These are phyloP conservation scores for Scomber scombrus DNA, from an alignment of 2,113 vertebrate genomes.

Conservation along the genomic window DNA sequence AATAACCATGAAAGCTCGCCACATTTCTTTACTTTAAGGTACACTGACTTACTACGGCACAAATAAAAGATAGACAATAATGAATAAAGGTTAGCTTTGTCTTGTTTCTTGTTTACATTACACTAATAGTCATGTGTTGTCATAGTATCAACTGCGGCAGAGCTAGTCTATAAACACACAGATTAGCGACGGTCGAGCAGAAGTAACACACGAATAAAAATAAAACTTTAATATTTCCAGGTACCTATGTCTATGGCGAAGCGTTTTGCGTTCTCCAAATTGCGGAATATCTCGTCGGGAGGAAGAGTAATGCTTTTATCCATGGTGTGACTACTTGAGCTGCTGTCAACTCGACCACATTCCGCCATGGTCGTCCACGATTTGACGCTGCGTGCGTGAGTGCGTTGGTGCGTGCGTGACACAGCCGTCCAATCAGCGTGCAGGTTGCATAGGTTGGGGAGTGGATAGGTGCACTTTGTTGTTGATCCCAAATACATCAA, in stretches of 20 bases:
- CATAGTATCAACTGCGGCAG: slow-evolving; percentile 28
- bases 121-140: slow-evolving; percentile 46
- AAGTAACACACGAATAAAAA: neutral
- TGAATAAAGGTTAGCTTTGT: neutral
- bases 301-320: slow-evolving; percentile 97
- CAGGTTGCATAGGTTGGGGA: slow-evolving; percentile 1
- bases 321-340: slow-evolving; percentile 84
- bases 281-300: slow-evolving; percentile 95
- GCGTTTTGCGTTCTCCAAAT: slow-evolving; percentile 95
- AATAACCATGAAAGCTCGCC: neutral
- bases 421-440: slow-evolving; percentile 52
- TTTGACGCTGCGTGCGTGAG: slow-evolving; percentile 47
- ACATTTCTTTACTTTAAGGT: neutral
- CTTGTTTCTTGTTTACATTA: slow-evolving; percentile 55
- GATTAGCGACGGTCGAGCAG: slow-evolving; percentile 20
- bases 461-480: neutral
- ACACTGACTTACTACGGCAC: neutral
- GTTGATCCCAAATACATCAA: too few relatives aligned
- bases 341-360: slow-evolving; percentile 81
- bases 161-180: slow-evolving; percentile 11
- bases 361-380: slow-evolving; percentile 84
- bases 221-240: neutral
- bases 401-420: neutral
- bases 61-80: neutral
- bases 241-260: slow-evolving; percentile 98